phyloP scores from a whole-genome alignment of 2,797 vertebrate genomes.

The Pseudomugil gertrudae region DNA sequence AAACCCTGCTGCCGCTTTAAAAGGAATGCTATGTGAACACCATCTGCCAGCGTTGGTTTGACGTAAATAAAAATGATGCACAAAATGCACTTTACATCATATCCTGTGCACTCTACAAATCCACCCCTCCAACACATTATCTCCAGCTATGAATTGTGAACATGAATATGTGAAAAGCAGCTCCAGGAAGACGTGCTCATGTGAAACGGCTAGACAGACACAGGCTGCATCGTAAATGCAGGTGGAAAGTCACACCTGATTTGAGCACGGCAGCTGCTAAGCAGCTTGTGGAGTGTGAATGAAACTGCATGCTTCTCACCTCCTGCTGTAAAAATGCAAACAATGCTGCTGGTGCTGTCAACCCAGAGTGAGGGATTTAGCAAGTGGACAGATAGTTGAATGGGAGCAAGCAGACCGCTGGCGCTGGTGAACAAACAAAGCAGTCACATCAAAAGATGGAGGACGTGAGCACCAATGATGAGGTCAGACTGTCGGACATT shows the following conservation, averaged over 20 bases:
- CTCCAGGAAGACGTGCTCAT: neutral
- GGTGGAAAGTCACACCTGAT: conserved; percentile 57
- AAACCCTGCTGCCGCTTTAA: neutral
- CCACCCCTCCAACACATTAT: neutral
- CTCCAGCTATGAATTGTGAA: neutral
- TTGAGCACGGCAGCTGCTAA: conserved; percentile 4
- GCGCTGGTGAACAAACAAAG: conserved; percentile 91
- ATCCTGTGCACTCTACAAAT: neutral
- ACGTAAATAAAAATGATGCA: no score
- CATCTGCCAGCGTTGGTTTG: no score
- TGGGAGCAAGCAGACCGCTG: conserved; percentile 83
- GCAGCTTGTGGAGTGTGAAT: conserved; percentile 39
- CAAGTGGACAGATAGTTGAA: conserved; percentile 78
- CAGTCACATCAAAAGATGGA: conserved; percentile 86
- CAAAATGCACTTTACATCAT: neutral
- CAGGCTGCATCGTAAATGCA: conserved; percentile 23
- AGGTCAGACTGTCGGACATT: conserved; percentile 61
- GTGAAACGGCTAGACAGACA: neutral
- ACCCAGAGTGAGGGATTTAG: conserved; percentile 75
- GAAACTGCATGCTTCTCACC: conserved; percentile 63
- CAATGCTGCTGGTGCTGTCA: conserved; percentile 50
- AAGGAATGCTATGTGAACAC: no score
- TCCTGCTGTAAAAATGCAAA: conserved; percentile 63
- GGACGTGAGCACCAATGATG: conserved; percentile 70
- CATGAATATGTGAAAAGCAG: neutral